Evolutionary conservation across 2,888 invertebrate species (phyloP), one percentile per base, ranked within the genome.

Genomic region (Creontiades dilutus): DNA sequence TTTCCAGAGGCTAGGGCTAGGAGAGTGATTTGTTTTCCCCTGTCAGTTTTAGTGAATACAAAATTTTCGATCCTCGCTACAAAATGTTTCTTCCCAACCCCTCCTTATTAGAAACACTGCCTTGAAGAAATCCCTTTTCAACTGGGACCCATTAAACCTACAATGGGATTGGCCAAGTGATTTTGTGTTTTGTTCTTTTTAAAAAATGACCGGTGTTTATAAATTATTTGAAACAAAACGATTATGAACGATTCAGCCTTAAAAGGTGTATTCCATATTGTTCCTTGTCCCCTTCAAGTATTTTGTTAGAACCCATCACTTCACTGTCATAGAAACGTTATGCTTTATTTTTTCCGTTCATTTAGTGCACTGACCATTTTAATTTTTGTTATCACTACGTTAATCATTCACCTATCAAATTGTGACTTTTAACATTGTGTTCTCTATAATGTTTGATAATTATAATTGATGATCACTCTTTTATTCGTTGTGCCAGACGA

Each of bases 181-280:
- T 37, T 4, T 37, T 37, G 37, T 37, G 3, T 37, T 37, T 4
- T 37, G 37, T 37, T 37, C 37, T 37, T 37, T 37, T 37, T 7
- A 4, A n/a, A 57, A 57, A 57, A 16, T 57, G n/a, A 16, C 55
- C 7, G 37, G 76, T 37, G 37, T 7, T 4, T 37, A 37, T 37
- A 4, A 37, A n/a, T n/a, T n/a, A n/a, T n/a, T 23, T 68, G 5
- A 19, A 61, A 61, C 61, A 52, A 19, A 61, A 61, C 61, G 11
- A 52, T 14, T 14, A 78, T 78, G 78, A 78, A 85, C 85, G 85
- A 85, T 85, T 85, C 85, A 85, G 85, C 85, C 85, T 85, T 85
- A 23, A 55, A 61, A 52, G 46, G 47, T 82, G 82, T 82, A 19
- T 1, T 16, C 82, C 52, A 13, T 16, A 52, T 82, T 16, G 78